Conservation (phyloP, 2,113 vertebrate species). For the Cebidichthys violaceus region DNA sequence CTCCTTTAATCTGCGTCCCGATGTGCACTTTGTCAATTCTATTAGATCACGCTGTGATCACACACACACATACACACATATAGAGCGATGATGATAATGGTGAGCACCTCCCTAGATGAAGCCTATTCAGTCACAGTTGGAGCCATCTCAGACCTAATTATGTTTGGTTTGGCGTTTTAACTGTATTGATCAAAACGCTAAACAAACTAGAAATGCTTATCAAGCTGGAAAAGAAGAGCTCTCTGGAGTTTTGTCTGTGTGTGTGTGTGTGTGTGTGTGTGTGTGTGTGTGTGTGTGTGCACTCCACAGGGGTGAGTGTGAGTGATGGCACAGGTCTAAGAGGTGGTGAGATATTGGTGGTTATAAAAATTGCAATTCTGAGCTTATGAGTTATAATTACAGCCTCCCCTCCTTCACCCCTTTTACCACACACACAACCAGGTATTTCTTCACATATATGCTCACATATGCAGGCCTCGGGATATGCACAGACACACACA, state of each 20-base stretch:
- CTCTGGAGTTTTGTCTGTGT: conserved; percentile 45
- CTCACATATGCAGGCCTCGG: conserved; percentile 40
- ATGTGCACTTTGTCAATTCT: conserved; percentile 78
- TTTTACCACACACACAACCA: conserved; percentile 63
- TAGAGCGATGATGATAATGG: conserved; percentile 69
- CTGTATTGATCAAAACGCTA: conserved; percentile 77
- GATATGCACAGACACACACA: conserved; percentile 37
- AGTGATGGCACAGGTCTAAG: conserved; percentile 64
- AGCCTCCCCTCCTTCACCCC: conserved; percentile 58
- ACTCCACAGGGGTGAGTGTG: conserved; percentile 60
- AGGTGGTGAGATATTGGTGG: conserved; percentile 70
- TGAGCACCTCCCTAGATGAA: conserved; percentile 69
- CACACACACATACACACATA: conserved; percentile 35
- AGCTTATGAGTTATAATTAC: conserved; percentile 80
- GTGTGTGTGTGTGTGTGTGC: conserved; percentile 22
- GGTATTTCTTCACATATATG: conserved; percentile 27
- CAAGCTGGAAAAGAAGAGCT: conserved; percentile 72
- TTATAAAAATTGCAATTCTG: conserved; percentile 76
- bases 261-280: conserved; percentile 32
- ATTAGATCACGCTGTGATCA: conserved; percentile 70
- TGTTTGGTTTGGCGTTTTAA: conserved; percentile 78
- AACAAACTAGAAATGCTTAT: conserved; percentile 80
- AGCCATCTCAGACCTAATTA: conserved; percentile 75
- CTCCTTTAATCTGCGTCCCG: conserved; percentile 68
- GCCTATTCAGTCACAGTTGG: conserved; percentile 67